Evolutionary conservation across 37 sponge, comb jelly and placozoan species (phyloP).

Genomic region (Spongia lamella): DNA sequence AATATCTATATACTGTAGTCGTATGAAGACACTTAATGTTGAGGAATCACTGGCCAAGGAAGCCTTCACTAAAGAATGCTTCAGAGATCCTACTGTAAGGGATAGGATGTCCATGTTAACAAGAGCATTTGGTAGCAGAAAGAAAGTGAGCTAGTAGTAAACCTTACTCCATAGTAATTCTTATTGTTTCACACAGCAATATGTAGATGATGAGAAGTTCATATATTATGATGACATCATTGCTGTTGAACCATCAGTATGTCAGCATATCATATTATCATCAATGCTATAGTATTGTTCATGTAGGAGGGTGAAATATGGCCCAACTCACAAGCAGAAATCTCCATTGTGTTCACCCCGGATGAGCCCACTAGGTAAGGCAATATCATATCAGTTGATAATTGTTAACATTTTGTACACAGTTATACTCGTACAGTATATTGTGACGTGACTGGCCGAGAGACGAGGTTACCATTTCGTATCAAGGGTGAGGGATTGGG

Average conservation of each 20-base stretch:
- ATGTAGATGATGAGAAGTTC: constrained; percentile 76
- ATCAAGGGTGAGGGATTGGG: constrained; percentile 91
- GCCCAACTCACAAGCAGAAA: constrained; percentile 91
- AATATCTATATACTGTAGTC: constrained; percentile 15
- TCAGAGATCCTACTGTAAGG: constrained; percentile 78
- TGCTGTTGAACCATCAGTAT: constrained; percentile 82
- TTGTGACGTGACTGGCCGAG: constrained; percentile 94
- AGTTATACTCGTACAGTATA: constrained; percentile 72
- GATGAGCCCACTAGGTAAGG: constrained; percentile 54
- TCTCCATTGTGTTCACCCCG: constrained; percentile 87
- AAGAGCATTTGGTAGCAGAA: constrained; percentile 71
- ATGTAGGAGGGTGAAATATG: constrained; percentile 94
- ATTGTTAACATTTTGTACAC: not conserved
- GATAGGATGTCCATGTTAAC: constrained; percentile 88
- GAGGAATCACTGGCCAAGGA: constrained; percentile 85
- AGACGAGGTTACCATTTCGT: constrained; percentile 88
- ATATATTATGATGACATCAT: constrained; percentile 79
- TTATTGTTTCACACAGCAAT: constrained; percentile 1
- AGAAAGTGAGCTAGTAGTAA: constrained; percentile 48
- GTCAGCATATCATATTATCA: not conserved
- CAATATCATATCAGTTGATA: not conserved
- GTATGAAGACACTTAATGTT: constrained; percentile 41
- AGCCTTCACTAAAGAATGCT: constrained; percentile 76
- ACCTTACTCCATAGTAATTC: constrained; percentile 13
- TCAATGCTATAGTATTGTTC: not conserved